Evolutionary conservation across 2,888 invertebrate genomes (phyloP), one percentile per base, ranked within the genome.

Genomic region (Nymphalis polychloros): DNA sequence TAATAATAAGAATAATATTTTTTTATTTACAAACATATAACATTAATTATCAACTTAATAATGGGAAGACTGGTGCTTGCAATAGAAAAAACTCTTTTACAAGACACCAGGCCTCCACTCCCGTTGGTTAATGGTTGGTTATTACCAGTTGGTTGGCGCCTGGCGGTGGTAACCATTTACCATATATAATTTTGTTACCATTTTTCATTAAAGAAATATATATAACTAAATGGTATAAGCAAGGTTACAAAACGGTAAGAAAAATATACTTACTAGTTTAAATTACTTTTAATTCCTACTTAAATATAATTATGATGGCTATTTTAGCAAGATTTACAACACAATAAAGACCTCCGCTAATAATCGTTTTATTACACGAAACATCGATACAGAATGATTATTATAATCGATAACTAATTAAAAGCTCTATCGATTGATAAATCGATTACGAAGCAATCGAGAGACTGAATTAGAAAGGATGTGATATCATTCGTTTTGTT

Each of bases 351-450:
- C 31, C 60, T 73, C 64, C 41, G 57, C 59, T 60, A 63, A 69
- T 72, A 69, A 72, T 69, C 64, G 66, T 69, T 71, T 71, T 72
- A 72, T 72, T 59, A 67, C 57, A 35, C 69, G 64, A 67, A 63
- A 62, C 61, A 60, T 68, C 67, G 70, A 72, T 65, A 49, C 57
- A 63, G 69, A 68, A 64, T 57, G 66, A 59, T 70, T 71, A 70
- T 72, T 67, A 73, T 73, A 77, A 81, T 77, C 78, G 78, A 81
- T 82, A 81, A 79, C 77, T 81, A 84, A 87, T 86, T 81, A 79
- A 77, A 79, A 79, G 82, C 78, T 78, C 79, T 80, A 84, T 82
- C 84, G 83, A 81, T 79, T 82, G 81, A 83, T 84, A 83, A 82
- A 84, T 88, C 88, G 87, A 88, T 87, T 83, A 70, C 67, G 73